Evolutionary conservation across 2,113 vertebrate species (phyloP).

Genomic region (Pseudorectes ferrugineus): DNA sequence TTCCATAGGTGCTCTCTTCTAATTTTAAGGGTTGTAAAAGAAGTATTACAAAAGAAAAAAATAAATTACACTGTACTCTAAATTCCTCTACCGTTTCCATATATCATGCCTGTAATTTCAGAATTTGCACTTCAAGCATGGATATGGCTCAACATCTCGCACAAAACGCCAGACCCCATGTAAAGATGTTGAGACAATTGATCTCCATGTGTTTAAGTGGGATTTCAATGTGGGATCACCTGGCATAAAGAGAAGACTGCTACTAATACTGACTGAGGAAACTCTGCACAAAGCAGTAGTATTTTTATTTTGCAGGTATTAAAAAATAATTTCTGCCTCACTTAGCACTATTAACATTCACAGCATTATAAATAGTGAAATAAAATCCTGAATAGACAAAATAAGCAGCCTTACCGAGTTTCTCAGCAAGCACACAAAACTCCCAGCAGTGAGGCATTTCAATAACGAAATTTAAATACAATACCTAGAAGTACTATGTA

Average conservation of each 20-base stretch:
- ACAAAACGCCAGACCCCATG: background rate
- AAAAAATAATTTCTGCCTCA: background rate
- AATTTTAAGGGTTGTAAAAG: background rate
- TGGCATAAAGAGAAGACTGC: background rate
- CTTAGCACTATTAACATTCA: background rate
- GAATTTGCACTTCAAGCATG: background rate
- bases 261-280: background rate
- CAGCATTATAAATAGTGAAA: background rate
- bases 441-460: background rate
- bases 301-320: background rate
- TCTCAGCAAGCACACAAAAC: background rate
- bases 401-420: background rate
- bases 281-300: background rate
- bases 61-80: background rate
- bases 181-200: background rate
- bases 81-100: background rate
- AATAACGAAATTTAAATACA: background rate
- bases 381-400: background rate
- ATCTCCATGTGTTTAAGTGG: background rate
- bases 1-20: background rate
- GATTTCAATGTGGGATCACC: background rate
- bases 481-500: background rate
- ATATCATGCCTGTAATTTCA: background rate
- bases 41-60: background rate
- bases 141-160: background rate